Percentiles rank a stretch among this genome's conserved stretches.
These are phyloP conservation scores for Prolemur simus DNA, from an alignment of 2,113 vertebrate species.

Conservation along the genomic window DNA sequence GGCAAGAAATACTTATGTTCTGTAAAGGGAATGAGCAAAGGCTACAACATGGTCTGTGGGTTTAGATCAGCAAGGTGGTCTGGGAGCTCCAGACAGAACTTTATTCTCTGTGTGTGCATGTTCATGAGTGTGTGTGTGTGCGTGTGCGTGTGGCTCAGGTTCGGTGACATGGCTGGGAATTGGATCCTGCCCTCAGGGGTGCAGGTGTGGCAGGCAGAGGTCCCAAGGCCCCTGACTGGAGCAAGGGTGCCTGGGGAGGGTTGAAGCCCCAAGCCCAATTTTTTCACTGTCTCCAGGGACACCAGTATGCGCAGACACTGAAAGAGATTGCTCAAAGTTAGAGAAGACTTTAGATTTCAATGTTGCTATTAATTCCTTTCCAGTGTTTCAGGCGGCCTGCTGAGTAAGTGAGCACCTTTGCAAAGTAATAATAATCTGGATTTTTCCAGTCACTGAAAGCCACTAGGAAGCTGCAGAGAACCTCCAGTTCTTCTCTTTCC, in stretches of 20 bases:
- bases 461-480: not conserved
- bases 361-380: not conserved
- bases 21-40: not conserved
- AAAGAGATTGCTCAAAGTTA: not conserved
- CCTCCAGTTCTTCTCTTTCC: not conserved
- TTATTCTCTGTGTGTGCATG: not conserved
- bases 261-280: not conserved
- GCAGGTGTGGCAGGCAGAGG: not conserved
- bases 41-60: not conserved
- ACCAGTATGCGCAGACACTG: not conserved
- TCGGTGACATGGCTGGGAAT: not conserved
- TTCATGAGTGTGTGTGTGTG: not conserved
- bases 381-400: no score
- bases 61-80: not conserved
- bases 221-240: fast-evolving
- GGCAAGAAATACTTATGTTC: slow-evolving; percentile 14
- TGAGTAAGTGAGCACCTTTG: not conserved
- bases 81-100: not conserved
- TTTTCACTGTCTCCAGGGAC: not conserved
- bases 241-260: fast-evolving
- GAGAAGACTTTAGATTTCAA: not conserved
- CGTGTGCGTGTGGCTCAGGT: not conserved
- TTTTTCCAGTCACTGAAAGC: not conserved
- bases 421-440: not conserved
- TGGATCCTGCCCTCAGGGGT: not conserved